Evolutionary conservation across 2,113 vertebrate species (phyloP).

Genomic region (Hippoglossus stenolepis): DNA sequence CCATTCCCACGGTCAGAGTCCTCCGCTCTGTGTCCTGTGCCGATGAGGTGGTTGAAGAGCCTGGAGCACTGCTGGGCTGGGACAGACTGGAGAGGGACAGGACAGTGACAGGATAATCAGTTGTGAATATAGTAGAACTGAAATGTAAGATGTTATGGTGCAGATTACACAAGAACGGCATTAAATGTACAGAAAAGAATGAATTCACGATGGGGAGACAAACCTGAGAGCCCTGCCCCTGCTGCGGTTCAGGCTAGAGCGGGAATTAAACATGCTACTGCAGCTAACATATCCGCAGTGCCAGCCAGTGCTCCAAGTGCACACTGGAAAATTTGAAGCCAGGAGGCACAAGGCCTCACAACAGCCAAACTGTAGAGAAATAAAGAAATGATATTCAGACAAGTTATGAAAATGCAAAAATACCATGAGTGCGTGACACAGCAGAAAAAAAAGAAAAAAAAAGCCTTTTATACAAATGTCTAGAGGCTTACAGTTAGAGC

Average conservation of each 20-base stretch:
- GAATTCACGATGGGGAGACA: not conserved
- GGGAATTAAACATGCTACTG: slow-evolving; percentile 52
- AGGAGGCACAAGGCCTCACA: slow-evolving; percentile 95
- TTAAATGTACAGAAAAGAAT: not conserved
- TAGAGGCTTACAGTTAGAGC: slow-evolving; percentile 88
- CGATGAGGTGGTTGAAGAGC: slow-evolving; percentile 48
- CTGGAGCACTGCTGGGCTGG: slow-evolving; percentile 75
- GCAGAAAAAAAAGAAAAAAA: not conserved
- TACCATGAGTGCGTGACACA: not conserved
- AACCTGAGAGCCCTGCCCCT: slow-evolving; percentile 67
- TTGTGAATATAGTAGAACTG: not conserved
- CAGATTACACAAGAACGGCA: not conserved
- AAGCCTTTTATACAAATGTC: not conserved
- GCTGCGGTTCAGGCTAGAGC: slow-evolving; percentile 62
- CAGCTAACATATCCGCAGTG: slow-evolving; percentile 91
- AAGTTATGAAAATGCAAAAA: not conserved
- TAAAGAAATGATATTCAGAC: not conserved
- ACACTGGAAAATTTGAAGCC: slow-evolving; percentile 89
- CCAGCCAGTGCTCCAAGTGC: slow-evolving; percentile 94
- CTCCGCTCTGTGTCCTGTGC: slow-evolving; percentile 82
- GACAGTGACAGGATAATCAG: not conserved
- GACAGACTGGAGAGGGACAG: slow-evolving; percentile 81
- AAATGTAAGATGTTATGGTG: not conserved
- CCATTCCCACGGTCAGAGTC: slow-evolving; percentile 89
- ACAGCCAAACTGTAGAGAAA: slow-evolving; percentile 90